Base-by-base conservation (phyloP, 35 echinoderm and acorn worm genomes). In the Nesometra sesokonis region DNA sequence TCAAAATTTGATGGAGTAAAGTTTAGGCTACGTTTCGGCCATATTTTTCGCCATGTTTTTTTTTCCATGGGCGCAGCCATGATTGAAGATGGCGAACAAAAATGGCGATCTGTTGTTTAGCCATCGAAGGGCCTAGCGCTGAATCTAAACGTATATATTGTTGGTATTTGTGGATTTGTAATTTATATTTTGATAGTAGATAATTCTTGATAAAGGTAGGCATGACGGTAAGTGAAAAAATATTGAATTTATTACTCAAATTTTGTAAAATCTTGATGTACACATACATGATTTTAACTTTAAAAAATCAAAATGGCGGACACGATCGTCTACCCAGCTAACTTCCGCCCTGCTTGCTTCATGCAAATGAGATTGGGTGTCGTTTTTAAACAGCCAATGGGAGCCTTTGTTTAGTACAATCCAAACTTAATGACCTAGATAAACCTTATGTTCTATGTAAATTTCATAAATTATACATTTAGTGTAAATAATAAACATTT, bases 1-100 rank as follows among this genome's bases (percentile, higher is more conserved):
- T 67, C 23, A 67, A 19, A 67, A 19, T 27, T 67, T 67, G 7
- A 17, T 67, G 23, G 8, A 67, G 52, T 67, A 67, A 33, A 32
- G 80, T 82, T 88, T 88, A 32, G 29, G 80, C 34, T 37, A 83
- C 83, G 33, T 90, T 94, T 99, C 96, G 96, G 96, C 96, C 96
- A 99, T 99, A 83, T 97, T 97, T 97, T 94, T 77, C 90, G 94
- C 94, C 94, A 97, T 97, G 94, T 97, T 97, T 97, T 67, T 81
- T 35, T 78, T 46, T 79, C 77, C 93, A 99, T 99, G 96, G 96
- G 96, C 92, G 96, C 96, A 93, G 96, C 96, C 96, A 99, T 99
- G 78, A 92, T 92, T 79, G 78, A 97, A 98, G 81, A 99, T 99
- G 96, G 96, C 96, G 96, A 85, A 88, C 78, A 86, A 99, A 99